Conservation (phyloP, 1,140 invertebrate species). For the Drosophila kanapiae region DNA sequence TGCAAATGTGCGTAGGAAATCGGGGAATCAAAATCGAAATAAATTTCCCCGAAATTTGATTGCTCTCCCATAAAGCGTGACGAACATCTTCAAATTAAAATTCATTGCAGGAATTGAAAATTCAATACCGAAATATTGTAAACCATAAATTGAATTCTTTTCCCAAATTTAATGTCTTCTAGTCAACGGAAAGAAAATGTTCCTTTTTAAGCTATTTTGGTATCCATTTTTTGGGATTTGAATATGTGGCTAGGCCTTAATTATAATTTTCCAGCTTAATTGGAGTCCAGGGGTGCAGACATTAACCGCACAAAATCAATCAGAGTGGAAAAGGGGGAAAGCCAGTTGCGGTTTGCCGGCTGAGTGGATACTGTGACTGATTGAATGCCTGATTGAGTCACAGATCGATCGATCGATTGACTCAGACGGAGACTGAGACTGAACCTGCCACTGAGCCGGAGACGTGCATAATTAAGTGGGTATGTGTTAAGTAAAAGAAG, state of each 20-base stretch:
- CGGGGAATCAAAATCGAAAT: conserved; percentile 19
- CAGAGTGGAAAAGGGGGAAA: background rate
- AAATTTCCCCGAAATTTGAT: conserved; percentile 45
- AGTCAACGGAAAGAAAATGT: background rate
- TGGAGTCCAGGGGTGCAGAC: conserved; percentile 8
- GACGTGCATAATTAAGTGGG: conserved; percentile 57
- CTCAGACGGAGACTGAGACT: conserved; percentile 10
- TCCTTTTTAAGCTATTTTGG: background rate
- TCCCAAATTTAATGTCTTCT: no score
- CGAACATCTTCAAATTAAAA: conserved; percentile 35
- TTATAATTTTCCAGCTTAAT: conserved; percentile 46
- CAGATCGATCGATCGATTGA: conserved; percentile 26
- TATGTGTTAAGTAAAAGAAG: conserved; percentile 55
- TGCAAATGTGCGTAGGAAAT: conserved; percentile 23
- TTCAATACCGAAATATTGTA: background rate
- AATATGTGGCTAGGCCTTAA: conserved; percentile 4
- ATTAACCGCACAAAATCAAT: conserved; percentile 29
- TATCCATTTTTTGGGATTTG: background rate
- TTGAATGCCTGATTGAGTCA: conserved; percentile 38
- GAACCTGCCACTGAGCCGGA: conserved; percentile 13
- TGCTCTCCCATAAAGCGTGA: conserved; percentile 37
- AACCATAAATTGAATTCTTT: no score
- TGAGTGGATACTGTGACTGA: conserved; percentile 20
- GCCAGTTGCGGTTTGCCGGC: conserved; percentile 28
- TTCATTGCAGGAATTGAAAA: conserved; percentile 23